A percentile compares a stretch with the other conserved stretches of the same genome.
phyloP scores from a whole-genome alignment of 1,140 invertebrate species.

The Wasmannia auropunctata region DNA sequence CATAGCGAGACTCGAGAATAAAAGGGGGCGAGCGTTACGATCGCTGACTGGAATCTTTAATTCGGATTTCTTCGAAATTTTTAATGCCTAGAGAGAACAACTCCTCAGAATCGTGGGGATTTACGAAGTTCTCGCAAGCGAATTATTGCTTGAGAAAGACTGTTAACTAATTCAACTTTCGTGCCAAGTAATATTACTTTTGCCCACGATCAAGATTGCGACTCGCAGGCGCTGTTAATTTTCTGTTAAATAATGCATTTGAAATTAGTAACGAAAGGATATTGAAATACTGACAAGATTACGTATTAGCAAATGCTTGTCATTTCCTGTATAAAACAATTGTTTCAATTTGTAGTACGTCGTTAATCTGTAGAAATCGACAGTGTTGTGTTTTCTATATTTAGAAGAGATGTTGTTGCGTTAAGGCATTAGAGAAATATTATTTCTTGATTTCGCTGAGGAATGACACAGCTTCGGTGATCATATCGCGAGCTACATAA shows the following conservation, averaged over 20 bases:
- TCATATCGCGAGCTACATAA: conserved; percentile 4
- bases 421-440: neutral
- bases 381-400: neutral
- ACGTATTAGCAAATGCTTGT: neutral
- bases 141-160: neutral
- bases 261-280: neutral
- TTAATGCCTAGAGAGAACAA: neutral
- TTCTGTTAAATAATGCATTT: neutral
- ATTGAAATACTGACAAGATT: neutral
- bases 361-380: neutral
- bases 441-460: neutral
- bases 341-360: neutral
- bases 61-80: neutral
- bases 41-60: neutral
- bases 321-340: neutral
- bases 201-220: neutral
- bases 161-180: neutral
- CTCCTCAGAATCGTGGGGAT: neutral
- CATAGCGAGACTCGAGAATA: conserved; percentile 1
- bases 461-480: neutral
- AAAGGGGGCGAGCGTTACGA: neutral
- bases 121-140: neutral
- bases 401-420: neutral
- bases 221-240: neutral
- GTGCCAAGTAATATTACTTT: neutral